phyloP scores from a whole-genome alignment of 92 coral and sea anemone species.

The Heteractis magnifica region DNA sequence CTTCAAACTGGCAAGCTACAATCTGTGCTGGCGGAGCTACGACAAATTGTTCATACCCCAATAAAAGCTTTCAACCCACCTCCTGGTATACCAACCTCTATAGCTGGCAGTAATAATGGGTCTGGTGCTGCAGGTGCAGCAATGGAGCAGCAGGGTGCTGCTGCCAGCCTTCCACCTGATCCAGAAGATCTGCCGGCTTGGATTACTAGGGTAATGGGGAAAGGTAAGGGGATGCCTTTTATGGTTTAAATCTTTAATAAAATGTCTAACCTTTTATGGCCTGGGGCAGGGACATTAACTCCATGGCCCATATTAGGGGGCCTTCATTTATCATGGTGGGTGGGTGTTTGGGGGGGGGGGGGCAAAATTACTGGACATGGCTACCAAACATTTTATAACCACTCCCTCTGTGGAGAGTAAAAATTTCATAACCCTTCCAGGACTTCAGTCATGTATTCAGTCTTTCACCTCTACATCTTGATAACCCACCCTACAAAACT shows the following conservation, averaged over 20 bases:
- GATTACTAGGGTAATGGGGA: slow-evolving; percentile 91
- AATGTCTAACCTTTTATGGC: too few relatives aligned
- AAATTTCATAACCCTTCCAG: too few relatives aligned
- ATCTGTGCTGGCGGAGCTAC: slow-evolving; percentile 67
- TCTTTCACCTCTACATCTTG: too few relatives aligned
- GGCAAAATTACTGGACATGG: too few relatives aligned
- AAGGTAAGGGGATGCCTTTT: slow-evolving; percentile 52
- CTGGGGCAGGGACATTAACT: too few relatives aligned
- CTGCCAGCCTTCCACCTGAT: slow-evolving; percentile 61
- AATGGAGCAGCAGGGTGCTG: slow-evolving; percentile 34
- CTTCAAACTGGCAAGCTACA: slow-evolving; percentile 84
- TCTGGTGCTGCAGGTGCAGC: slow-evolving; percentile 28
- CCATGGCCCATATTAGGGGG: too few relatives aligned
- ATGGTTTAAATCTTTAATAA: background rate
- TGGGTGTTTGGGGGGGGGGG: too few relatives aligned
- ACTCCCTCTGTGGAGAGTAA: too few relatives aligned
- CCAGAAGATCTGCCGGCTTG: slow-evolving; percentile 88
- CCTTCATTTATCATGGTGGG: too few relatives aligned
- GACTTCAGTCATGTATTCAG: too few relatives aligned
- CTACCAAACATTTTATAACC: too few relatives aligned
- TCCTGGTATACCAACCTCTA: slow-evolving; percentile 42
- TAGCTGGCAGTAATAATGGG: slow-evolving; percentile 18
- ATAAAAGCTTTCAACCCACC: slow-evolving; percentile 79
- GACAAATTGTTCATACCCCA: slow-evolving; percentile 72
- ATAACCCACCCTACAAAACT: too few relatives aligned